Percentiles rank a stretch among this genome's conserved stretches.
Evolutionary conservation across 2,888 invertebrate genomes (phyloP).

Genomic region (Peribatodes rhomboidaria): DNA sequence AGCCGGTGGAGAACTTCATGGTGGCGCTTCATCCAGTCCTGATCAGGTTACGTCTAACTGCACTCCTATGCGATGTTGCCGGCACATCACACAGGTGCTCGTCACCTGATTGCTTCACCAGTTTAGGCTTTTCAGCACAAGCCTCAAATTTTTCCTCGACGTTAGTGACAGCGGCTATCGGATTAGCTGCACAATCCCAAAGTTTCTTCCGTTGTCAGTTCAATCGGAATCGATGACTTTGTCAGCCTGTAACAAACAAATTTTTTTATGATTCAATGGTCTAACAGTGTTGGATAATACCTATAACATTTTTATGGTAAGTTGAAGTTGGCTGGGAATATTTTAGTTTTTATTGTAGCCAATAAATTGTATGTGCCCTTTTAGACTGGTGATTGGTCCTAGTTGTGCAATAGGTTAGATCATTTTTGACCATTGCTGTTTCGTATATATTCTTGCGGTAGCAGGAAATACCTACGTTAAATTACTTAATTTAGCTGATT

Average conservation of each 20-base stretch:
- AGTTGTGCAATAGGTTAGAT: neutral
- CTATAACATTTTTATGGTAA: constrained; percentile 14
- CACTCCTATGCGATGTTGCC: constrained; percentile 76
- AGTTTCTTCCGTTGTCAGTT: constrained; percentile 56
- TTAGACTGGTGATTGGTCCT: neutral
- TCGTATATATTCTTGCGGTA: neutral
- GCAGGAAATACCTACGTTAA: neutral
- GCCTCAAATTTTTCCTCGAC: constrained; percentile 40
- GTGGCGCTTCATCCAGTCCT: constrained; percentile 61
- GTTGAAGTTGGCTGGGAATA: constrained; percentile 5
- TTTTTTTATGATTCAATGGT: constrained; percentile 46
- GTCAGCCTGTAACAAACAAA: constrained; percentile 74
- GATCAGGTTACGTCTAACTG: constrained; percentile 79
- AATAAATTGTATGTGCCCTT: constrained; percentile 15
- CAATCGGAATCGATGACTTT: constrained; percentile 62
- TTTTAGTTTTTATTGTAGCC: constrained; percentile 20
- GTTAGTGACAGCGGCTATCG: constrained; percentile 52
- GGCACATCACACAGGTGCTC: constrained; percentile 79
- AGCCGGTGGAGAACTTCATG: constrained; percentile 89
- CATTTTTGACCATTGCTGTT: neutral
- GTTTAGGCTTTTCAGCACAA: neutral
- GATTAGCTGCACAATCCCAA: constrained; percentile 60
- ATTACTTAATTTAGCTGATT: neutral
- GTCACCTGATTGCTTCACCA: constrained; percentile 43
- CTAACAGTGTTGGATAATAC: constrained; percentile 41